Evolutionary conservation across 2,113 vertebrate genomes (phyloP).

Genomic region (Engraulis encrasicolus): DNA sequence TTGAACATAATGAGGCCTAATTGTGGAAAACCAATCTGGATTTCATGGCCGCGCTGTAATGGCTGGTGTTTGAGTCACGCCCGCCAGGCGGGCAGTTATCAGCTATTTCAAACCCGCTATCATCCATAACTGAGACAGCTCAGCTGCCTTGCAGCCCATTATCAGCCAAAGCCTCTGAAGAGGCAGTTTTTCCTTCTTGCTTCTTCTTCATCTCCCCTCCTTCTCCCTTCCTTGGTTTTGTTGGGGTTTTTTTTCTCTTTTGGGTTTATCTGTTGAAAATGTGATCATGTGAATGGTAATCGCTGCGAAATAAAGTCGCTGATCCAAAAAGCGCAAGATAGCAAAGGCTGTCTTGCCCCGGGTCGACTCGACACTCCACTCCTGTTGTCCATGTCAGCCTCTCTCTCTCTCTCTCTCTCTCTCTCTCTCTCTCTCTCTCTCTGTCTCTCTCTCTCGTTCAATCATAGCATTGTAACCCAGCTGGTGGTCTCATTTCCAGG

Average conservation of each 20-base stretch:
- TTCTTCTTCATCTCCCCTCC: too few species aligned
- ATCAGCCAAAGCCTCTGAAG: not conserved
- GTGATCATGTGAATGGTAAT: not conserved
- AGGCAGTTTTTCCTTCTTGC: not conserved
- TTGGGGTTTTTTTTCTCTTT: not conserved
- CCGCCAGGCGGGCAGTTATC: slow-evolving; percentile 66
- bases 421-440: too few species aligned
- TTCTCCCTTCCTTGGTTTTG: not conserved
- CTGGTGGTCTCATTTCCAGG: slow-evolving; percentile 8
- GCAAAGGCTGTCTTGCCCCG: not conserved
- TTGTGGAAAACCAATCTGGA: slow-evolving; percentile 75
- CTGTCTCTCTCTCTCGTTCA: too few species aligned
- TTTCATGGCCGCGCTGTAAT: slow-evolving; percentile 74
- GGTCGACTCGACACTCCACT: too few species aligned
- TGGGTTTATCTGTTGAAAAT: not conserved
- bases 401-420: too few species aligned
- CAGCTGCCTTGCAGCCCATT: slow-evolving; percentile 9
- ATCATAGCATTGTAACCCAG: not conserved
- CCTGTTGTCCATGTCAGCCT: not conserved
- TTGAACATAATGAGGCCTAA: slow-evolving; percentile 80
- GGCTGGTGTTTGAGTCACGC: slow-evolving; percentile 67
- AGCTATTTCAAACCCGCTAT: slow-evolving; percentile 11
- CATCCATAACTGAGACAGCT: slow-evolving; percentile 16
- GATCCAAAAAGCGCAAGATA: not conserved
- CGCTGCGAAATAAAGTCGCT: not conserved